Percentiles rank a stretch among this genome's conserved stretches.
Evolutionary conservation across 2,888 invertebrate genomes (phyloP).

Genomic region (Lymantria monacha): DNA sequence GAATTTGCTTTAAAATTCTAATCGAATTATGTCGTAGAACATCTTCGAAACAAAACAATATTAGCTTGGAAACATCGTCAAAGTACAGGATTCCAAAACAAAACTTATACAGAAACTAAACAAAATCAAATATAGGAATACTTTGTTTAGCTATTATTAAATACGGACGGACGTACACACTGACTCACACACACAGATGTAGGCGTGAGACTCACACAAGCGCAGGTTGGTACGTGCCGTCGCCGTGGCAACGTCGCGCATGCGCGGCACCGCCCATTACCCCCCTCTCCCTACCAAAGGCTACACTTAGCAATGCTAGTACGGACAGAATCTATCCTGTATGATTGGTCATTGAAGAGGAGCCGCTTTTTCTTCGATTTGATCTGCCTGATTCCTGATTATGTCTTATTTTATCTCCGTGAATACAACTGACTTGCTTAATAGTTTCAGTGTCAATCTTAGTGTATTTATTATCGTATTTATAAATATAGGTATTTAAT

Average conservation of each 20-base stretch:
- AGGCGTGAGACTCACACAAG: slow-evolving; percentile 50
- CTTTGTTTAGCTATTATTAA: slow-evolving; percentile 39
- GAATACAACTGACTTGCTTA: background rate
- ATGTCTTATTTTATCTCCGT: background rate
- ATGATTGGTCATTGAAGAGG: slow-evolving; percentile 65
- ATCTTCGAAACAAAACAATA: no score
- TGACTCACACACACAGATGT: slow-evolving; percentile 20
- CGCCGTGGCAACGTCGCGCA: slow-evolving; percentile 84
- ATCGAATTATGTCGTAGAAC: no score
- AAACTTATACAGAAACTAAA: slow-evolving; percentile 10
- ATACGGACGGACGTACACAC: slow-evolving; percentile 27
- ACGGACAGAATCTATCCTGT: slow-evolving; percentile 49
- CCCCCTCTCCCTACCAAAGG: slow-evolving; percentile 36
- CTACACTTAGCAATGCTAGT: slow-evolving; percentile 43
- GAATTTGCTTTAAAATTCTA: no score
- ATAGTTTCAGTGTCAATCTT: background rate
- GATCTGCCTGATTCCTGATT: background rate
- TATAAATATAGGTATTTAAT: no score
- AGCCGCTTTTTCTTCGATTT: slow-evolving; percentile 15
- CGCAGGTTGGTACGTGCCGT: slow-evolving; percentile 77
- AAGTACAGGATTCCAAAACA: background rate
- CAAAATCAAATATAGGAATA: slow-evolving; percentile 33
- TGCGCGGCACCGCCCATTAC: slow-evolving; percentile 78
- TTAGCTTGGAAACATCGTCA: no score
- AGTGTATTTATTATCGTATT: no score